Conservation (phyloP, 2,888 invertebrate genomes). For the Ichneumoninae sp. region DNA sequence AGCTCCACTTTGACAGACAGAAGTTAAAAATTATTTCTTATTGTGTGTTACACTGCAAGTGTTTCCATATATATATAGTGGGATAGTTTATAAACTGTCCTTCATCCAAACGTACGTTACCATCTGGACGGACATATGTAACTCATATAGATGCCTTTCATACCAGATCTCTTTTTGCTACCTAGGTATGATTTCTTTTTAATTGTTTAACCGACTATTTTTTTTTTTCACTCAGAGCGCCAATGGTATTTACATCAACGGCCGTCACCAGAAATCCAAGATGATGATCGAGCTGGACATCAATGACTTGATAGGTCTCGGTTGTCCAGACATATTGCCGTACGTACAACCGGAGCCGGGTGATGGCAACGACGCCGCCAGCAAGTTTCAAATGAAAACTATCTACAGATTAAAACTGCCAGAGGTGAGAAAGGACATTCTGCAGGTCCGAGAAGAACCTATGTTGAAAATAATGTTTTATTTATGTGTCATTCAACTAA, state of each 20-base stretch:
- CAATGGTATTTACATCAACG: slow-evolving; percentile 87
- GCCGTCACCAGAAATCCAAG: slow-evolving; percentile 82
- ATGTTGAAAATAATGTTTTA: neutral
- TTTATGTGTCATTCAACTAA: neutral
- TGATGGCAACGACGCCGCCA: neutral
- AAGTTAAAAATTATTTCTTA: too few species aligned
- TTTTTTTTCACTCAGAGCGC: slow-evolving; percentile 85
- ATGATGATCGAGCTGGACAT: slow-evolving; percentile 82
- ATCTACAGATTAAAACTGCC: neutral
- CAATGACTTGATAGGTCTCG: slow-evolving; percentile 86
- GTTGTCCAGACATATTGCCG: slow-evolving; percentile 73
- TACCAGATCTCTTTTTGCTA: neutral
- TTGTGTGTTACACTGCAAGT: too few species aligned
- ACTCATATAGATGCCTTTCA: too few species aligned
- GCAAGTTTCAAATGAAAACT: neutral
- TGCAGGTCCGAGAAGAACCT: neutral
- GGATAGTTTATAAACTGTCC: neutral
- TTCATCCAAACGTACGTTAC: neutral
- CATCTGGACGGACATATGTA: too few species aligned
- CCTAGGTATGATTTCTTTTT: neutral
- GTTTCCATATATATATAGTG: too few species aligned
- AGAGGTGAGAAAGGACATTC: neutral
- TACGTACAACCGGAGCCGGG: neutral
- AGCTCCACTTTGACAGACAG: too few species aligned
- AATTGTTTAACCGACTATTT: neutral